These are phyloP conservation scores for Rhea pennata DNA, from an alignment of 2,113 vertebrate species.

Conservation along the genomic window DNA sequence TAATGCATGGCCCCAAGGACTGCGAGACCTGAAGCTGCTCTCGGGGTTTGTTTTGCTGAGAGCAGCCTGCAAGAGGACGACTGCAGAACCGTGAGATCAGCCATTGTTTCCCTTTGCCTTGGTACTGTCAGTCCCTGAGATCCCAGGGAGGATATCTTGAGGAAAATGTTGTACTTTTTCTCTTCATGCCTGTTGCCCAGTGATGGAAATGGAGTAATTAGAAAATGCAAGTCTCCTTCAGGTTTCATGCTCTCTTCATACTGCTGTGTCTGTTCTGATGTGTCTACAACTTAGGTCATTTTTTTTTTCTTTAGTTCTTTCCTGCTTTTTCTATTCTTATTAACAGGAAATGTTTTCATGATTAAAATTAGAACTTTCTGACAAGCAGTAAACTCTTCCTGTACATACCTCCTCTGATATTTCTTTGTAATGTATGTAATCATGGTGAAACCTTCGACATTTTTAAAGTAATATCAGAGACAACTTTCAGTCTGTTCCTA, in stretches of 20 bases:
- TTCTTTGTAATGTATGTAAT: neutral
- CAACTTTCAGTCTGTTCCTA: neutral
- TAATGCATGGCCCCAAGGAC: neutral
- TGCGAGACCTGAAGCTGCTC: neutral
- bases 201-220: neutral
- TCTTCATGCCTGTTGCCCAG: neutral
- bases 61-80: neutral
- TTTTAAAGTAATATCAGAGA: neutral
- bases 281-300: neutral
- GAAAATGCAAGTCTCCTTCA: neutral
- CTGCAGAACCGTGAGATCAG: neutral
- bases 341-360: neutral
- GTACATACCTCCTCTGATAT: neutral
- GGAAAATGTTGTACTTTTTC: neutral
- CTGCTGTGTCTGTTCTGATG: neutral
- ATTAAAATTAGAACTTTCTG: neutral
- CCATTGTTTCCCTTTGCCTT: neutral
- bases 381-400: neutral
- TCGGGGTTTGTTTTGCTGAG: constrained; percentile 6
- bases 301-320: neutral
- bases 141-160: constrained; percentile 3
- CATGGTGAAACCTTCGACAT: neutral
- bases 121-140: neutral
- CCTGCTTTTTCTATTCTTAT: neutral
- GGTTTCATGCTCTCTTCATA: neutral